Conservation (phyloP, 2,888 invertebrate species). For the Drosophila phalerata region DNA sequence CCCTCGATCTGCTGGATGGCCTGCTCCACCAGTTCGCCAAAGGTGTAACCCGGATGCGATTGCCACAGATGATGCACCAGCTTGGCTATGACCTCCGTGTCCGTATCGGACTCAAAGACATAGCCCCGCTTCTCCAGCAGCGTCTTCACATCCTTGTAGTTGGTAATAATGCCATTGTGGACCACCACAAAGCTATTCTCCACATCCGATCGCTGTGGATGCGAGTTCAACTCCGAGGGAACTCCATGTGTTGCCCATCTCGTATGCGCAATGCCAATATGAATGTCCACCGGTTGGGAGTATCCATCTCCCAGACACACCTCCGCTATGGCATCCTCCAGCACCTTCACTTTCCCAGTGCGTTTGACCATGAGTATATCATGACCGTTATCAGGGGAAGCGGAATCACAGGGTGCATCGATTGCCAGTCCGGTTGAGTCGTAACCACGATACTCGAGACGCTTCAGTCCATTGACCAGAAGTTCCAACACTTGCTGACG, state of each 20-base stretch:
- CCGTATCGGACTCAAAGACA: slow-evolving; percentile 98
- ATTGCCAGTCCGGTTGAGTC: slow-evolving; percentile 98
- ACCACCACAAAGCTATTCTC: slow-evolving; percentile 95
- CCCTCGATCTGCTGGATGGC: slow-evolving; percentile 99
- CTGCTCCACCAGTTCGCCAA: slow-evolving; percentile 97
- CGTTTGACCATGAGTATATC: slow-evolving; percentile 94
- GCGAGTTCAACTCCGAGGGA: slow-evolving; percentile 96
- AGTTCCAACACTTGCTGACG: slow-evolving; percentile 96
- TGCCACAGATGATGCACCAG: slow-evolving; percentile 96
- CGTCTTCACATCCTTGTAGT: slow-evolving; percentile 96
- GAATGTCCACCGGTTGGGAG: slow-evolving; percentile 90
- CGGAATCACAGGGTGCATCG: slow-evolving; percentile 87
- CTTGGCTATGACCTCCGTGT: slow-evolving; percentile 99
- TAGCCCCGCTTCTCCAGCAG: slow-evolving; percentile 96
- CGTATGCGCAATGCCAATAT: slow-evolving; percentile 99
- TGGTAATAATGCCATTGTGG: slow-evolving; percentile 98
- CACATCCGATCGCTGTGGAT: slow-evolving; percentile 97
- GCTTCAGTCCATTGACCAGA: slow-evolving; percentile 96
- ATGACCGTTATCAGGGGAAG: slow-evolving; percentile 88
- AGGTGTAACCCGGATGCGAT: slow-evolving; percentile 94
- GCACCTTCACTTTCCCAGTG: slow-evolving; percentile 94
- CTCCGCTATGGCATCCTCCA: slow-evolving; percentile 93
- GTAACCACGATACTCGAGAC: slow-evolving; percentile 99
- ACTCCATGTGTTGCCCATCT: slow-evolving; percentile 99
- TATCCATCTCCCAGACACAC: slow-evolving; percentile 87